A percentile compares a stretch with the other conserved stretches of the same genome.
Conservation (phyloP, 2,888 invertebrate species). For the Aromia moschata region DNA sequence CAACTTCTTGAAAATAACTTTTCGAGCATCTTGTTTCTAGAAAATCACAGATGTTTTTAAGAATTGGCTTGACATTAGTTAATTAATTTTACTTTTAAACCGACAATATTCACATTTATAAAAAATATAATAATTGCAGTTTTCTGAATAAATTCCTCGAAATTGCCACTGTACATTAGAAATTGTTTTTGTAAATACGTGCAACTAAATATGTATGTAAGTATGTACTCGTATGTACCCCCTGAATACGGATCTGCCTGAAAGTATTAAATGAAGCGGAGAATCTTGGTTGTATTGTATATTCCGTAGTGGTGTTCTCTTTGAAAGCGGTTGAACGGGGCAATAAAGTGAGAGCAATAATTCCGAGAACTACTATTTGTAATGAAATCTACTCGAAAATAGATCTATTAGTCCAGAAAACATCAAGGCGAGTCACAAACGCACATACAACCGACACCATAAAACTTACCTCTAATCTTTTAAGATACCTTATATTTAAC, state of each 20-base stretch:
- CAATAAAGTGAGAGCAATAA: conserved; percentile 37
- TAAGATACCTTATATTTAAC: conserved; percentile 36
- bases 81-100: too few species aligned
- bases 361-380: conserved; percentile 38
- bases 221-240: too few species aligned
- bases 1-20: too few species aligned
- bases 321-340: conserved; percentile 34
- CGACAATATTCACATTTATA: too few species aligned
- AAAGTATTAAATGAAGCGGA: conserved; percentile 17
- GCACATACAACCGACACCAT: conserved; percentile 25
- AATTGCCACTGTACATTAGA: too few species aligned
- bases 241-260: conserved; percentile 1
- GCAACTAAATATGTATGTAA: too few species aligned
- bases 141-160: too few species aligned
- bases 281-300: conserved; percentile 26
- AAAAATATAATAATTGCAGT: too few species aligned
- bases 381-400: conserved; percentile 44
- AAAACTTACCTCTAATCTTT: conserved; percentile 42
- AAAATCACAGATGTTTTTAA: too few species aligned
- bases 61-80: too few species aligned
- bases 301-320: conserved; percentile 28
- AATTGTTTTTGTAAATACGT: too few species aligned
- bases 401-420: conserved; percentile 43
- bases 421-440: conserved; percentile 32
- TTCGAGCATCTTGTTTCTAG: too few species aligned